Percentiles rank a stretch among this genome's conserved stretches.
These are phyloP conservation scores for Pollachius pollachius DNA, from an alignment of 2,113 vertebrate species.

Conservation along the genomic window DNA sequence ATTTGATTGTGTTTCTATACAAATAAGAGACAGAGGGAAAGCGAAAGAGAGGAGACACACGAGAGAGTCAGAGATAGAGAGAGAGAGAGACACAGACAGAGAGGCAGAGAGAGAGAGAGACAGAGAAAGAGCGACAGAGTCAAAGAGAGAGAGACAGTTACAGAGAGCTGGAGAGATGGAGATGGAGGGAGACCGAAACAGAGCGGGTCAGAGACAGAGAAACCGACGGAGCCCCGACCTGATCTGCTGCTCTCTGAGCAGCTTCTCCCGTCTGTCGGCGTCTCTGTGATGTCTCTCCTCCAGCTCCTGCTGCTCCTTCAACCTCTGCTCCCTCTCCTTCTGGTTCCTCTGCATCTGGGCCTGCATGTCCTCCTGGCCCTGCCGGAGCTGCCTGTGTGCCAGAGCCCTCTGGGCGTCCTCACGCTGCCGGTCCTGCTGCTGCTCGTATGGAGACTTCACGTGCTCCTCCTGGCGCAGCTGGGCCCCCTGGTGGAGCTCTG, in stretches of 20 bases:
- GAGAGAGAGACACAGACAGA: no score
- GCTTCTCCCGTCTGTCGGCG: slow-evolving; percentile 69
- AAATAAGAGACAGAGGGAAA: no score
- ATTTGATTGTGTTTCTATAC: no score
- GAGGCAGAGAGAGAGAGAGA: no score
- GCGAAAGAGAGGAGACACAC: no score
- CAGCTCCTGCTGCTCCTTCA: slow-evolving; percentile 70
- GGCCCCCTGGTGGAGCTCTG: slow-evolving; percentile 27
- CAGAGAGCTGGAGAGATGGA: neutral
- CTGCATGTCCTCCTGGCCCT: slow-evolving; percentile 77
- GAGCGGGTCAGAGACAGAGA: neutral
- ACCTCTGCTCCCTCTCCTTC: slow-evolving; percentile 73
- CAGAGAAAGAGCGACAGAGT: no score
- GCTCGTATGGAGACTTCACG: slow-evolving; percentile 77
- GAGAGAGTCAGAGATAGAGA: no score
- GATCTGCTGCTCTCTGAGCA: slow-evolving; percentile 59
- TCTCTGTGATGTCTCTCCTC: slow-evolving; percentile 75
- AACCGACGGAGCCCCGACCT: slow-evolving; percentile 51
- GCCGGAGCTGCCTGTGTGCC: slow-evolving; percentile 73
- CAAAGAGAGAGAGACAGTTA: no score
- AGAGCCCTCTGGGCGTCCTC: slow-evolving; percentile 73
- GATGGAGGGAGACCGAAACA: neutral
- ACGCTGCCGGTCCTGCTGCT: slow-evolving; percentile 87
- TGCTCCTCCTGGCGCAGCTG: slow-evolving; percentile 28
- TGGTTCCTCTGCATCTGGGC: slow-evolving; percentile 78